A percentile compares a stretch with the other conserved stretches of the same genome.
Evolutionary conservation across 2,113 vertebrate species (phyloP).

Genomic region (Chaetorhynchus papuensis): DNA sequence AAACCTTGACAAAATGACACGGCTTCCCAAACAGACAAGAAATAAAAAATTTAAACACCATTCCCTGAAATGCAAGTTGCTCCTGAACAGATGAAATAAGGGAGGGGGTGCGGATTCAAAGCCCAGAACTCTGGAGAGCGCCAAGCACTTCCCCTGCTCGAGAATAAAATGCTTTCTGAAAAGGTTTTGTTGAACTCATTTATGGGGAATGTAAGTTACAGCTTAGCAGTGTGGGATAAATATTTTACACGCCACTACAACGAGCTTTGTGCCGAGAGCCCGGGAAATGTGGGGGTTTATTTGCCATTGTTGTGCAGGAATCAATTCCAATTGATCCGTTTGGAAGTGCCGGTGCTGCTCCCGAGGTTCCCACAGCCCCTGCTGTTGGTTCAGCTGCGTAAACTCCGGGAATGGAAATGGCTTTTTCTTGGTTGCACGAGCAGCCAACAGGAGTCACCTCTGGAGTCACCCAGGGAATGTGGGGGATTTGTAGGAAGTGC

Average conservation of each 20-base stretch:
- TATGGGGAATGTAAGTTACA: background rate
- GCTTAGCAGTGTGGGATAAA: conserved; percentile 24
- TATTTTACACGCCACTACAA: conserved; percentile 11
- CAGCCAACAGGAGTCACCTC: background rate
- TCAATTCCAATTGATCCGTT: background rate
- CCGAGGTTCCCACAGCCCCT: background rate
- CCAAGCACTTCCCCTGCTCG: background rate
- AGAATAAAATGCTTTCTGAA: background rate
- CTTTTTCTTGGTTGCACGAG: background rate
- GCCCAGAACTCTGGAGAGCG: background rate
- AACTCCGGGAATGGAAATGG: background rate
- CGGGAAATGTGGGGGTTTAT: background rate
- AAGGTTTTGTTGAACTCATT: background rate
- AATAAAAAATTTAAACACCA: background rate
- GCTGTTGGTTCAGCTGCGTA: background rate
- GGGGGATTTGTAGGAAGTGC: background rate
- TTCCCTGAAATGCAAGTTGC: background rate
- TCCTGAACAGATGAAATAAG: background rate
- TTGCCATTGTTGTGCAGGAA: background rate
- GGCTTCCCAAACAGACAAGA: background rate
- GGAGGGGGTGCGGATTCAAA: background rate
- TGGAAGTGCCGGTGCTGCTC: background rate
- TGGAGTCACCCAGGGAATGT: background rate
- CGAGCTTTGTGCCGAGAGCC: background rate
- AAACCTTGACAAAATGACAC: background rate